Percentiles rank a stretch among this genome's conserved stretches.
Conservation (phyloP, 2,797 vertebrate species). For the Rhinella marina region DNA sequence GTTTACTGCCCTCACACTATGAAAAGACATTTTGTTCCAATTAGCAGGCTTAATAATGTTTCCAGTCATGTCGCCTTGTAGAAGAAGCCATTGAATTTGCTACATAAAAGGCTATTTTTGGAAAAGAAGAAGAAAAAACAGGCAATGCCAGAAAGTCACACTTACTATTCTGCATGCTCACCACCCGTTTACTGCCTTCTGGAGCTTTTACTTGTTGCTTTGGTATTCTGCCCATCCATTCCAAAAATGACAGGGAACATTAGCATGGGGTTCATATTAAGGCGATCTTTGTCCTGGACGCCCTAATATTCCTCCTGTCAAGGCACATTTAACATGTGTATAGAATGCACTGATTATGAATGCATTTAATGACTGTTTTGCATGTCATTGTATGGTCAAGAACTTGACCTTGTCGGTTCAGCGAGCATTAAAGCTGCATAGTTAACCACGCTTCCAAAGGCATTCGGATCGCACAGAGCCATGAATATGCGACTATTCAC, state of each 20-base stretch:
- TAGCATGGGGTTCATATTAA: constrained; percentile 20
- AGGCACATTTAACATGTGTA: constrained; percentile 2
- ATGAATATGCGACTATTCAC: constrained; percentile 11
- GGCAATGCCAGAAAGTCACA: constrained; percentile 12
- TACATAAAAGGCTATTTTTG: background rate
- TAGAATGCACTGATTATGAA: background rate
- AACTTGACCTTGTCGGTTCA: constrained; percentile 25
- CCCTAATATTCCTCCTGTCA: constrained; percentile 9
- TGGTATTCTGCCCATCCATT: constrained; percentile 5
- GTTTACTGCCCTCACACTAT: background rate
- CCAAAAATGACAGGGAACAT: constrained; percentile 14
- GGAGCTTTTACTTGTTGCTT: constrained; percentile 21
- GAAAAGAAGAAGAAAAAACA: background rate
- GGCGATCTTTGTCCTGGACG: constrained; percentile 6
- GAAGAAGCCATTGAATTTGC: constrained; percentile 12
- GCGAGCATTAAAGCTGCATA: constrained; percentile 1
- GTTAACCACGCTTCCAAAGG: constrained; percentile 23
- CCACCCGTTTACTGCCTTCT: background rate
- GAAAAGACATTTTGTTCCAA: background rate
- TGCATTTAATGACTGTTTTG: constrained; percentile 23
- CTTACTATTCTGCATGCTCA: constrained; percentile 18
- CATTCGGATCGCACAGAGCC: background rate
- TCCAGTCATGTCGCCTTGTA: constrained; percentile 7
- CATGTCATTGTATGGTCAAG: constrained; percentile 19
- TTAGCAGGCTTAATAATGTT: background rate